Evolutionary conservation across 1,140 invertebrate genomes (phyloP).

Genomic region (Drosophila mauritiana): DNA sequence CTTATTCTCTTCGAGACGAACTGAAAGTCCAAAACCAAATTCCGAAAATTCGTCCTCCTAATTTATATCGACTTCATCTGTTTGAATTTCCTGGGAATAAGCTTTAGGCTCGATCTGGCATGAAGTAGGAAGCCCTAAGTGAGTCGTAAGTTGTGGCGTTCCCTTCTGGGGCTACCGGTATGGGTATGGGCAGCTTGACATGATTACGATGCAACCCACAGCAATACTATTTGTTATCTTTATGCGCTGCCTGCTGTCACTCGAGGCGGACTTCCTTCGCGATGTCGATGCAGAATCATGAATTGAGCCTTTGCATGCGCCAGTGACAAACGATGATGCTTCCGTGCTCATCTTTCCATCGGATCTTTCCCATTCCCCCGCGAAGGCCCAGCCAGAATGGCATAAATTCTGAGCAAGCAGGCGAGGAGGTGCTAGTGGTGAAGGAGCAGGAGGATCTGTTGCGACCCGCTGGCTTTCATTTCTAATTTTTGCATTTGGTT

Average conservation of each 20-base stretch:
- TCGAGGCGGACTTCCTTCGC: constrained; percentile 64
- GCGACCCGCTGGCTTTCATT: constrained; percentile 72
- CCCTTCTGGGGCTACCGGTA: constrained; percentile 11
- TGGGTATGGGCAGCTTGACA: constrained; percentile 49
- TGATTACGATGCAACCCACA: constrained; percentile 62
- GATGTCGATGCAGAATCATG: constrained; percentile 36
- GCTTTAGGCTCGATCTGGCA: background rate
- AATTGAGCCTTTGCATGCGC: constrained; percentile 54
- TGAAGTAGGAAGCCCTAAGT: constrained; percentile 33
- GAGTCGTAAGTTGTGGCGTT: constrained; percentile 38
- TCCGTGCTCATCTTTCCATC: constrained; percentile 54
- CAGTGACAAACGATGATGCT: constrained; percentile 70
- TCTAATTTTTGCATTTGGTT: constrained; percentile 78
- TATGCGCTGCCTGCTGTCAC: constrained; percentile 49
- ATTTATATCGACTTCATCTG: constrained; percentile 11
- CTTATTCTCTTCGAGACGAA: constrained; percentile 15
- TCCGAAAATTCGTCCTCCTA: constrained; percentile 10
- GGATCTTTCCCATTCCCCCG: constrained; percentile 17
- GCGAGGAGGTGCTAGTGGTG: background rate
- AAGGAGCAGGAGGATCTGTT: background rate
- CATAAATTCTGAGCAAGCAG: constrained; percentile 64
- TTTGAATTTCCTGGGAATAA: constrained; percentile 10
- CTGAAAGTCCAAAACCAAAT: constrained; percentile 1
- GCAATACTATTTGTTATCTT: constrained; percentile 63
- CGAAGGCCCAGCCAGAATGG: constrained; percentile 40